A percentile compares a stretch with the other conserved stretches of the same genome.
These are phyloP conservation scores for Cyaniris semiargus DNA, from an alignment of 2,888 invertebrate species.

Conservation along the genomic window DNA sequence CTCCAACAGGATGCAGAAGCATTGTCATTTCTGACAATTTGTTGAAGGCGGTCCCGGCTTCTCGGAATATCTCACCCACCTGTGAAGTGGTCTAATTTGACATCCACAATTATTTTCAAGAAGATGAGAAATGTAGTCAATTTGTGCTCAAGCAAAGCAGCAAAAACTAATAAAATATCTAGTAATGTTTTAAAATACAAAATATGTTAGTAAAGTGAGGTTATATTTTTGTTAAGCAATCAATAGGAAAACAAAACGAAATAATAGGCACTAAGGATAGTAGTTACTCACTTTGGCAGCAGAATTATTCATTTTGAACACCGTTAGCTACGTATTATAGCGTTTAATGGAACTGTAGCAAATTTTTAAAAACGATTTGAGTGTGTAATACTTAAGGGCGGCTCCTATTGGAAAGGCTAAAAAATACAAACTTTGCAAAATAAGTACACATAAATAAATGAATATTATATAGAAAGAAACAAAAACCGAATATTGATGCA, in stretches of 20 bases:
- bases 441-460: not conserved
- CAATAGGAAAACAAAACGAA: not conserved
- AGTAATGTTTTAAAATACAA: not conserved
- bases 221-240: not conserved
- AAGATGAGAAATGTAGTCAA: not conserved
- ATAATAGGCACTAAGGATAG: not conserved
- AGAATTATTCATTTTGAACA: constrained; percentile 51
- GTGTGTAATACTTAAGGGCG: not conserved
- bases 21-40: constrained; percentile 96
- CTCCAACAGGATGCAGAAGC: constrained; percentile 94
- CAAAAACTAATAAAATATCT: not conserved
- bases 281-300: constrained; percentile 51
- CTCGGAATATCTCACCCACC: constrained; percentile 98
- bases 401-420: not conserved
- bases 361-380: not conserved
- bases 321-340: not conserved
- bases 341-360: not conserved
- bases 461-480: not conserved
- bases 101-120: not conserved
- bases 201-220: not conserved
- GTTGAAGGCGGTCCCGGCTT: constrained; percentile 96
- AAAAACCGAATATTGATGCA: not conserved
- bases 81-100: constrained; percentile 57
- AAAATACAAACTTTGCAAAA: not conserved
- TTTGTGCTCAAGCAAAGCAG: not conserved